phyloP scores from a whole-genome alignment of 2,888 invertebrate genomes.

The Trachelus tabidus region DNA sequence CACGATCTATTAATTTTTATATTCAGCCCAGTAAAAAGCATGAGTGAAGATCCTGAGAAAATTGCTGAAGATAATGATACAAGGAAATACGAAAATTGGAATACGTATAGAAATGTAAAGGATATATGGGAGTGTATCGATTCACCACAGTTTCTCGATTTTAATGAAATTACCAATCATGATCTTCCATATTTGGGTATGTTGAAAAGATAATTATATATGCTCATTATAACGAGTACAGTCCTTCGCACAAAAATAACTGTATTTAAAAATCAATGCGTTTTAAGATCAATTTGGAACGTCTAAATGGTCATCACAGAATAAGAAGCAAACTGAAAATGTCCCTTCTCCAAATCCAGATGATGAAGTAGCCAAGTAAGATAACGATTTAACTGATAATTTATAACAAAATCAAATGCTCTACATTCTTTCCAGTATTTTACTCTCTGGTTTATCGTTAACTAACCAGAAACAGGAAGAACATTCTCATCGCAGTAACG shows the following conservation, averaged over 20 bases:
- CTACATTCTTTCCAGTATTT: neutral
- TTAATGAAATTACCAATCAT: conserved; percentile 17
- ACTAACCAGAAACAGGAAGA: neutral
- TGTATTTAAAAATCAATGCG: neutral
- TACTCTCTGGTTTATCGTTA: neutral
- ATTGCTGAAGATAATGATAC: neutral
- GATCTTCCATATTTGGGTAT: conserved; percentile 32
- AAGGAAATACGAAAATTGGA: neutral
- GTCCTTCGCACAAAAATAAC: neutral
- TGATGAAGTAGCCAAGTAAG: neutral
- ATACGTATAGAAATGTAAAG: neutral
- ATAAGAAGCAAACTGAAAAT: neutral
- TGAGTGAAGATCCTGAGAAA: neutral
- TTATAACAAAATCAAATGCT: neutral
- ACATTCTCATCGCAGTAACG: neutral
- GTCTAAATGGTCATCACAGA: neutral
- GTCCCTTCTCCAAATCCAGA: conserved; percentile 9
- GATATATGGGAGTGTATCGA: conserved; percentile 21
- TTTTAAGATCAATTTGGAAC: neutral
- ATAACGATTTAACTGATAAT: neutral
- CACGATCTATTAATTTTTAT: neutral
- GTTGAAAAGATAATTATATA: neutral
- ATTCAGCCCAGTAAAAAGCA: neutral
- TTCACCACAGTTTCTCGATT: conserved; percentile 28
- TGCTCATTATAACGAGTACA: neutral